Evolutionary conservation across 2,888 invertebrate species (phyloP), one percentile per base, ranked within the genome.

Genomic region (Odontothrips loti): DNA sequence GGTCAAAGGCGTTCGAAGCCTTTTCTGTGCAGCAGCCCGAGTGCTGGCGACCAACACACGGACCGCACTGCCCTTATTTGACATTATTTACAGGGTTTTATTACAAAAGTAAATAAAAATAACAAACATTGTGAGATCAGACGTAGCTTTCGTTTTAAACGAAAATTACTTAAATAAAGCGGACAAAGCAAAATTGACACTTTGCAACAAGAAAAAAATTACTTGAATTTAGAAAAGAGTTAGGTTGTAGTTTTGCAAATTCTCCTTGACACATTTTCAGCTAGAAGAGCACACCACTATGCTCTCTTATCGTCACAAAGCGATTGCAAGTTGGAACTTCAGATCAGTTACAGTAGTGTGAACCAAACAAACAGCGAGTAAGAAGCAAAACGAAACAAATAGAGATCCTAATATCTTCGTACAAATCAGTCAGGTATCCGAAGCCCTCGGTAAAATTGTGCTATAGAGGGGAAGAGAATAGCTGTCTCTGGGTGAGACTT

Each of bases 101-200:
- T 68, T 68, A 68, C 68, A 68, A 68, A 68, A 68, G 68, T 68
- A 68, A 68, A 68, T 68, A 68, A 68, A 68, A 68, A 68, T 68
- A 68, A 68, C 68, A 68, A 68, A 68, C 68, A 23, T 68, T 23
- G 68, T 68, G 68, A 68, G 68, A 68, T 68, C 68, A 68, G 58
- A 58, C 58, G n/a, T 68, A 68, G 68, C 68, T 68, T 68, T 23
- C 68, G 23, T 68, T 68, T 51, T 11, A 23, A 58, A 58, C 12
- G 20, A 58, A 58, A 58, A 58, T 58, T n/a, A 58, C 20, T 58
- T 17, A 15, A 58, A 58, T 58, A 17, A 43, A 43, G 34, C 34
- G 34, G 34, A 43, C 34, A 43, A 43, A 43, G 34, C 34, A 43
- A 58, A 58, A 58, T 58, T 58, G 58, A 58, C 58, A 20, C 58